A percentile compares a stretch with the other conserved stretches of the same genome.
These are phyloP conservation scores for Orchestia grillus DNA, from an alignment of 1,140 invertebrate genomes.

Conservation along the genomic window DNA sequence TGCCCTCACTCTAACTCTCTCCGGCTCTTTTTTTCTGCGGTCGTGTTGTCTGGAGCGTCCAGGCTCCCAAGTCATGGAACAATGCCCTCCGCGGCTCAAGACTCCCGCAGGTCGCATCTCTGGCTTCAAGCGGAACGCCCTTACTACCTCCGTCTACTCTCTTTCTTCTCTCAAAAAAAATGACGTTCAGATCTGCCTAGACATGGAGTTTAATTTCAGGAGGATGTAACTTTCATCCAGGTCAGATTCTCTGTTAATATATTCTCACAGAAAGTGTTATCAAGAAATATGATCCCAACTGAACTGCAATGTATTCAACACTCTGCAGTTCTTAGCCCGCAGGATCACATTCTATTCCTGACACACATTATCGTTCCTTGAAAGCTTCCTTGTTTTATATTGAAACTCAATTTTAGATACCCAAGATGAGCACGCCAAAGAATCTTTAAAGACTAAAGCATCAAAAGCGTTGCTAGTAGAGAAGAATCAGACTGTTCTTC, in stretches of 20 bases:
- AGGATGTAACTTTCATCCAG: neutral
- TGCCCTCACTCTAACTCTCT: constrained; percentile 54
- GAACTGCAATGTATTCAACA: neutral
- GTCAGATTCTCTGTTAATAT: neutral
- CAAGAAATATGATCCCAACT: neutral
- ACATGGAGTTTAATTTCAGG: neutral
- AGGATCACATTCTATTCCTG: neutral
- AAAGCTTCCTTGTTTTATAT: neutral
- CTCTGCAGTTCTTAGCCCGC: neutral
- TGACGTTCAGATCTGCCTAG: neutral
- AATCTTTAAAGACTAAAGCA: neutral
- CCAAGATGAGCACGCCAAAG: neutral
- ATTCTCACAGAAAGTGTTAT: neutral
- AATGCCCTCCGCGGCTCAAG: constrained; percentile 33
- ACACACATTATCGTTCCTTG: neutral
- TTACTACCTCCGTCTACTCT: neutral
- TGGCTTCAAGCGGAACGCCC: neutral
- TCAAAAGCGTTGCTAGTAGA: neutral
- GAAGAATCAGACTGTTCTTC: neutral
- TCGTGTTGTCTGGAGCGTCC: constrained; percentile 49
- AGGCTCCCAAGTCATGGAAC: constrained; percentile 40
- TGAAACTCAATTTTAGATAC: neutral
- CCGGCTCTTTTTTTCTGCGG: constrained; percentile 26
- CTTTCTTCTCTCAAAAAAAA: neutral
- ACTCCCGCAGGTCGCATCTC: constrained; percentile 22